These are phyloP conservation scores for honey bee (Apis mellifera) DNA, from an alignment of 1,140 invertebrate species.

Conservation along the genomic window Amel_HAv3.1 CM009931.2:27220501-27221000, in stretches of 20 bases:
- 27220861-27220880: too few relatives aligned
- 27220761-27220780: slow-evolving; percentile 48
- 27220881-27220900: not conserved
- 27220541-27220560: slow-evolving; percentile 38
- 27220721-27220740: slow-evolving; percentile 44
- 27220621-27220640: slow-evolving; percentile 15
- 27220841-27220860: not conserved
- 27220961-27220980: too few relatives aligned
- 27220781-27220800: slow-evolving; percentile 47
- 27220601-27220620: slow-evolving; percentile 66
- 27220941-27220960: too few relatives aligned
- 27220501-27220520: slow-evolving; percentile 73
- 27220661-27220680: not conserved
- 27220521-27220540: slow-evolving; percentile 71
- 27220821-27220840: not conserved
- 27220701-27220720: slow-evolving; percentile 37
- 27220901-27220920: not conserved
- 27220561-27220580: slow-evolving; percentile 53
- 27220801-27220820: slow-evolving; percentile 50
- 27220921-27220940: not conserved
- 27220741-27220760: slow-evolving; percentile 25
- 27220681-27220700: slow-evolving; percentile 50
- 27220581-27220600: slow-evolving; percentile 55
- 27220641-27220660: not conserved
- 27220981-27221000: too few relatives aligned